Conservation (phyloP, 2,113 vertebrate species). For the Crotalus helleri region DNA sequence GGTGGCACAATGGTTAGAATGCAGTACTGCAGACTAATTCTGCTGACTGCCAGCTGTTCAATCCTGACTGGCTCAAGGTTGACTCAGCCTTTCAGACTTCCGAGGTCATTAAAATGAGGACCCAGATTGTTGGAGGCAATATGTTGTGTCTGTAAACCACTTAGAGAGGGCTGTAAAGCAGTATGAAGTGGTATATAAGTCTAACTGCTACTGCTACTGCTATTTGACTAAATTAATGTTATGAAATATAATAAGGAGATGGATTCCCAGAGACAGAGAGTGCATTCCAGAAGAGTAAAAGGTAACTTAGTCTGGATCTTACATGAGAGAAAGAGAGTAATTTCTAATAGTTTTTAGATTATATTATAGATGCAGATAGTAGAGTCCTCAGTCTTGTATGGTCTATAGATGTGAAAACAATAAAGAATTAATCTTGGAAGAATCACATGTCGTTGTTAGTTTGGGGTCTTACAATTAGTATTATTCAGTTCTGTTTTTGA, state of each 20-base stretch:
- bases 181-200: background rate
- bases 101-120: background rate
- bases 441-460: background rate
- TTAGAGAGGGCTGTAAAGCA: background rate
- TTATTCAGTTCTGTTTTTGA: background rate
- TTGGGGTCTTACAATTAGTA: background rate
- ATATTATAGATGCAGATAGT: background rate
- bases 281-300: background rate
- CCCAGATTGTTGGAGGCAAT: background rate
- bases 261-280: background rate
- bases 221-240: background rate
- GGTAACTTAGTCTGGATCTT: background rate
- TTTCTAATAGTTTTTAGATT: background rate
- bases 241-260: background rate
- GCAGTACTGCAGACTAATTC: background rate
- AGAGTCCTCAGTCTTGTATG: background rate
- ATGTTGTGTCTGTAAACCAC: background rate
- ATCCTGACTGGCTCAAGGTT: background rate
- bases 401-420: background rate
- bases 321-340: background rate
- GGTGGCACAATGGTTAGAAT: background rate
- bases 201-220: background rate
- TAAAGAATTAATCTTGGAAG: background rate
- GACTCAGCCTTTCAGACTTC: background rate
- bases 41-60: background rate